phyloP scores from a whole-genome alignment of 64 coral and sea anemone species.

The Stichodactyla mertensii region DNA sequence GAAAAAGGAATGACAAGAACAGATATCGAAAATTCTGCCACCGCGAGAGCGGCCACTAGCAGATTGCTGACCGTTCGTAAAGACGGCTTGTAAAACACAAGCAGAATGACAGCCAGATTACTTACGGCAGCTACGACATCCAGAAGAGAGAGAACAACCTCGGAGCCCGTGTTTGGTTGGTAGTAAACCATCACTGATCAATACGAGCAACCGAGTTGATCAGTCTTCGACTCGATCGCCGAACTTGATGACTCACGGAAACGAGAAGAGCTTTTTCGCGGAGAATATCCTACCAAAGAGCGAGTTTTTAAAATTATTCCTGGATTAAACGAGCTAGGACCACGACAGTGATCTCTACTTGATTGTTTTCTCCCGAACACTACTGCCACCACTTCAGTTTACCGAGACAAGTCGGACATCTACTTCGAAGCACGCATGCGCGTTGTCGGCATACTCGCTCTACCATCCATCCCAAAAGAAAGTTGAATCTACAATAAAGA shows the following conservation, averaged over 20 bases:
- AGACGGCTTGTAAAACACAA: constrained; percentile 40
- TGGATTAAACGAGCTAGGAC: neutral
- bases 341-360: neutral
- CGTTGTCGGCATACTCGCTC: neutral
- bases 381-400: neutral
- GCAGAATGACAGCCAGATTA: constrained; percentile 45
- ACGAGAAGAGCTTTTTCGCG: neutral
- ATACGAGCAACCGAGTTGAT: neutral
- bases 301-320: neutral
- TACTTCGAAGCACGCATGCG: neutral
- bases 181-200: neutral
- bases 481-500: neutral
- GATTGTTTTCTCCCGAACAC: neutral
- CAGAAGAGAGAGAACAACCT: constrained; percentile 43
- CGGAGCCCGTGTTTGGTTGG: neutral
- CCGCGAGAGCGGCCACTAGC: constrained; percentile 50
- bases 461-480: neutral
- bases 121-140: constrained; percentile 39
- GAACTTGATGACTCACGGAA: neutral
- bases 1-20: constrained; percentile 63
- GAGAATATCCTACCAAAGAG: no score
- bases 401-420: neutral
- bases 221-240: neutral
- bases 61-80: constrained; percentile 81
- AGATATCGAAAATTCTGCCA: constrained; percentile 57